These are phyloP conservation scores for Scomber scombrus DNA, from an alignment of 2,113 vertebrate species.

Conservation along the genomic window DNA sequence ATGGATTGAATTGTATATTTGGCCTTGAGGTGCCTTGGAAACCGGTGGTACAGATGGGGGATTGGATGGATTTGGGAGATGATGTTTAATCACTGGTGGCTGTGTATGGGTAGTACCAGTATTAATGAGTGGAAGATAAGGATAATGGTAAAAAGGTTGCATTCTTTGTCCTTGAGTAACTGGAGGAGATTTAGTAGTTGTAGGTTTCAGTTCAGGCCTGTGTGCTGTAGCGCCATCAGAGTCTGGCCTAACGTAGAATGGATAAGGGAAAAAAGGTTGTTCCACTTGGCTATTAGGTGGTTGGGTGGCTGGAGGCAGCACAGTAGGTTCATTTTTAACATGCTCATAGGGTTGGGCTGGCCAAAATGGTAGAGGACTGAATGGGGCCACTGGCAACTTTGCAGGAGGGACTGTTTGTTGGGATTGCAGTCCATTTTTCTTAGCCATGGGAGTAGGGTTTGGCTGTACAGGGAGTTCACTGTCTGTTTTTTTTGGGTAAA, in stretches of 20 bases:
- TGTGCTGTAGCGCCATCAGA: not conserved
- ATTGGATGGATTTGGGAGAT: not conserved
- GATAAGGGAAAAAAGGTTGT: not conserved
- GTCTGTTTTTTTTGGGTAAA: conserved; percentile 9
- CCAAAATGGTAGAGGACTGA: conserved; percentile 11
- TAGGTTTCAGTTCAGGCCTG: not conserved
- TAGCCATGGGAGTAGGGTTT: not conserved
- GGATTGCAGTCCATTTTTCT: not conserved
- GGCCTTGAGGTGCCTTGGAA: too few species aligned
- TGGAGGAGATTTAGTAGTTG: not conserved
- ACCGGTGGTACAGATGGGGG: not conserved
- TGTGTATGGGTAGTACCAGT: not conserved
- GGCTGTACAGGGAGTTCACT: not conserved
- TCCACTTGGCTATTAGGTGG: not conserved
- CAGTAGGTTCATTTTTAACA: not conserved
- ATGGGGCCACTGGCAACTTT: not conserved
- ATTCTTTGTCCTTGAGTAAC: not conserved
- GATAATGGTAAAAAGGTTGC: not conserved
- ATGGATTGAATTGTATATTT: too few species aligned
- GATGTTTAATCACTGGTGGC: not conserved
- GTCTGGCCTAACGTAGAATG: not conserved
- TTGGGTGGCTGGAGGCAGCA: not conserved
- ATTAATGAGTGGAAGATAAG: not conserved
- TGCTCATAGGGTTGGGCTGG: not conserved
- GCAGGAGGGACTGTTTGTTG: conserved; percentile 1